Evolutionary conservation across 2,888 invertebrate species (phyloP).

Genomic region (Tridacna gigas): DNA sequence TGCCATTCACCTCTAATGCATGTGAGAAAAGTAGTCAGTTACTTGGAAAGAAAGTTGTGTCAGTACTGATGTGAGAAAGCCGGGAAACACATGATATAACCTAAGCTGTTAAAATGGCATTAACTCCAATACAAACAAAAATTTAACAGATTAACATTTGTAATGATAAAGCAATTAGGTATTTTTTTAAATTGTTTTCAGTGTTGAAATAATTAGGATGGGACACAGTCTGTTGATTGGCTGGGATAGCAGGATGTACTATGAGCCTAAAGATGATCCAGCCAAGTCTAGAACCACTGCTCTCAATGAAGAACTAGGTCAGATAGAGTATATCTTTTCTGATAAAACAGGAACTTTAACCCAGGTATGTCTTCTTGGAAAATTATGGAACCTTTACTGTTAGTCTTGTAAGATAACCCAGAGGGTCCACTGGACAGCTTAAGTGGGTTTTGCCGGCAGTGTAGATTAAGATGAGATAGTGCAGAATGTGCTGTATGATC

Average conservation of each 20-base stretch:
- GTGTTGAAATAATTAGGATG: constrained; percentile 96
- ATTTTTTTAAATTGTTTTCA: constrained; percentile 71
- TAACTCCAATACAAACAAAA: no score
- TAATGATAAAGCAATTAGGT: no score
- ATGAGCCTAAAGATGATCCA: constrained; percentile 94
- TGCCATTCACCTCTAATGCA: no score
- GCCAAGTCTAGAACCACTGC: constrained; percentile 99
- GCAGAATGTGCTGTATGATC: no score
- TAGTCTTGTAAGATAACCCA: no score
- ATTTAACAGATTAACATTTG: no score
- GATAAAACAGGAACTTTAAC: constrained; percentile 99
- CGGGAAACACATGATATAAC: no score
- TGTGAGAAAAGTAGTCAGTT: no score
- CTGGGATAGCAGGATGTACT: constrained; percentile 99
- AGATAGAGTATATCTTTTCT: constrained; percentile 99
- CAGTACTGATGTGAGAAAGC: no score
- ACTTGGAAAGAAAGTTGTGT: no score
- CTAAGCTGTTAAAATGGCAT: no score
- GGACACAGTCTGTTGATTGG: constrained; percentile 99
- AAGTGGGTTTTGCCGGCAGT: not conserved
- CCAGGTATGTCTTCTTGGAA: constrained; percentile 85
- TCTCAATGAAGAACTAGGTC: constrained; percentile 98
- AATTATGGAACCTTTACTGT: not conserved
- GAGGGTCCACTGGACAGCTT: not conserved
- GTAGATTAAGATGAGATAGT: not conserved